A percentile compares a stretch with the other conserved stretches of the same genome.
phyloP scores from a whole-genome alignment of 2,113 vertebrate species.

The Rhegmatorhina hoffmannsi region DNA sequence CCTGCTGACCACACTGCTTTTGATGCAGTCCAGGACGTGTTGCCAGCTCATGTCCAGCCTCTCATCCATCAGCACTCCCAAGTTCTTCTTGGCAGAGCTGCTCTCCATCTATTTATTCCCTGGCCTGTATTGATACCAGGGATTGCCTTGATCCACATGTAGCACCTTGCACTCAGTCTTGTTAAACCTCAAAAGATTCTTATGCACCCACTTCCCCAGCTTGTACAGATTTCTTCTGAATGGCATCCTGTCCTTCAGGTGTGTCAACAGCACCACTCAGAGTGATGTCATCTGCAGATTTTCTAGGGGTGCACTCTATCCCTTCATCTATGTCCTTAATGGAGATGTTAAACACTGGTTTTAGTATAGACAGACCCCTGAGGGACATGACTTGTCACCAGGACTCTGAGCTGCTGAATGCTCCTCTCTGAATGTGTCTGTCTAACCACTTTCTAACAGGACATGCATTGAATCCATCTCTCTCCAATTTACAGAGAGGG shows the following conservation, averaged over 20 bases:
- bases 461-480: not conserved
- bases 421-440: rapidly evolving
- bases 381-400: too few species aligned
- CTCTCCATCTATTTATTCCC: not conserved
- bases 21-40: not conserved
- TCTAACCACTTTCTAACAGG: not conserved
- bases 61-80: not conserved
- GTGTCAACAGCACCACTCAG: not conserved
- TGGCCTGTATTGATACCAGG: not conserved
- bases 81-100: not conserved
- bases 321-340: not conserved
- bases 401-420: not conserved
- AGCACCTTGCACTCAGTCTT: not conserved
- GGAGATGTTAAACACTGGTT: not conserved
- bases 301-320: not conserved
- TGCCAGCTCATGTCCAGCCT: not conserved
- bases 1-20: not conserved
- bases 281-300: not conserved
- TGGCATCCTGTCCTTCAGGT: rapidly evolving
- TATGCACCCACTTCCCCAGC: not conserved
- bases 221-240: not conserved
- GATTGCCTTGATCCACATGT: too few species aligned
- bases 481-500: not conserved
- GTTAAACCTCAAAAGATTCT: not conserved
- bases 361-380: not conserved